These are phyloP conservation scores for Uropsilus gracilis DNA, from an alignment of 2,113 vertebrate species.

Conservation along the genomic window DNA sequence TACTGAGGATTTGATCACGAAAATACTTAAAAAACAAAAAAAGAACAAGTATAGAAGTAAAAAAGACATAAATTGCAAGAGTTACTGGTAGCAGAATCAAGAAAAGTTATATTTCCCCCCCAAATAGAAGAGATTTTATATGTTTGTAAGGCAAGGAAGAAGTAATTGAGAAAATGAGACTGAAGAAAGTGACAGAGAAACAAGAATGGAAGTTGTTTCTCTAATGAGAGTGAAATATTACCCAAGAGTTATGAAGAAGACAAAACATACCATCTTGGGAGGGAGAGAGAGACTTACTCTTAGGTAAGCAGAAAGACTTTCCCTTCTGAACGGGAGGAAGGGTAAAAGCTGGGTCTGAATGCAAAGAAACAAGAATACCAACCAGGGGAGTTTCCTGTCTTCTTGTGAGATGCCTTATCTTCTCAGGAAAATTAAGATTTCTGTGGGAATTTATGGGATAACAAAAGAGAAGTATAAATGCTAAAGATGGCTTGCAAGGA, in stretches of 20 bases:
- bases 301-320: not conserved
- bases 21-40: no score
- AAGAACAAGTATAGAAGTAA: not conserved
- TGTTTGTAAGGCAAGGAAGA: not conserved
- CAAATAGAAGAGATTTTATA: not conserved
- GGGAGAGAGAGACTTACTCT: not conserved
- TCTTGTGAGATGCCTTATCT: not conserved
- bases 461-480: not conserved
- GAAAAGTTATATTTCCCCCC: not conserved
- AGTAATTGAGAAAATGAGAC: not conserved
- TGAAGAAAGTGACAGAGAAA: not conserved
- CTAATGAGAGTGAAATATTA: not conserved
- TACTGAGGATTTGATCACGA: not conserved
- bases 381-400: accelerated
- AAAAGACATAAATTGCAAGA: not conserved
- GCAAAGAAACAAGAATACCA: not conserved
- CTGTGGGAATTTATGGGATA: not conserved
- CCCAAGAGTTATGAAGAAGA: not conserved
- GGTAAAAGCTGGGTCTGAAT: not conserved
- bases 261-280: not conserved
- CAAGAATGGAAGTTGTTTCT: not conserved
- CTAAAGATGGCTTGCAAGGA: not conserved
- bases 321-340: not conserved
- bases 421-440: not conserved
- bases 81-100: not conserved